These are phyloP conservation scores for Stenchaetothrips biformis DNA, from an alignment of 2,888 invertebrate genomes.

Conservation along the genomic window DNA sequence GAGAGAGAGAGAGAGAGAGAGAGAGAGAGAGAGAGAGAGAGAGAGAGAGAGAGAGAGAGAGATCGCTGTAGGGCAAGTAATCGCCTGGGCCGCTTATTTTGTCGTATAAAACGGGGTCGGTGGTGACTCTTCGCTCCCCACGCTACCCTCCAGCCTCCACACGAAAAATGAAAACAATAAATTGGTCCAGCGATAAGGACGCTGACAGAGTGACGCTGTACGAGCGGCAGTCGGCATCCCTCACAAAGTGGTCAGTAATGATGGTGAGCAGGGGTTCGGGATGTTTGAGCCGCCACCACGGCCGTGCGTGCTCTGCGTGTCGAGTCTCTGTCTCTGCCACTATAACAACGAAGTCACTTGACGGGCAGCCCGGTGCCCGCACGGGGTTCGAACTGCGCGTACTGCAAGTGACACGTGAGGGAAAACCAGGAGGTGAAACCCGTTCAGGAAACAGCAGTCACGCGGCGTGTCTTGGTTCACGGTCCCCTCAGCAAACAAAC, in stretches of 20 bases:
- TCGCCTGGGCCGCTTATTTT: slow-evolving; percentile 1
- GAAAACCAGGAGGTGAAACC: no score
- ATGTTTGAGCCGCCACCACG: no score
- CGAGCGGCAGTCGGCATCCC: background rate
- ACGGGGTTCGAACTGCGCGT: no score
- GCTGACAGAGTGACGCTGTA: slow-evolving; percentile 13
- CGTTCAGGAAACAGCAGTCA: no score
- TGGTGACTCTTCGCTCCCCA: background rate
- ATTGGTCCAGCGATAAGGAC: slow-evolving; percentile 19
- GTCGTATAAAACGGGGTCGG: background rate
- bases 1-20: background rate
- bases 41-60: background rate
- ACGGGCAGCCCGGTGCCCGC: no score
- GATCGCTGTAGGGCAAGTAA: background rate
- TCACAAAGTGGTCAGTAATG: background rate
- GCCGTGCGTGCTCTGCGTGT: no score
- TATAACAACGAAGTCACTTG: background rate
- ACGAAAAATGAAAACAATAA: slow-evolving; percentile 22
- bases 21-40: background rate
- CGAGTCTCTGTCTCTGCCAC: no score
- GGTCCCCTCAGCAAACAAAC: no score
- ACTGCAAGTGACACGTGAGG: no score
- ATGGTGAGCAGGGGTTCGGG: background rate
- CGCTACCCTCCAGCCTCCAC: background rate
- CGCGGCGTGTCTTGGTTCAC: no score